Evolutionary conservation across 1,140 invertebrate genomes (phyloP).

Genomic region (Pteromalus puparum): DNA sequence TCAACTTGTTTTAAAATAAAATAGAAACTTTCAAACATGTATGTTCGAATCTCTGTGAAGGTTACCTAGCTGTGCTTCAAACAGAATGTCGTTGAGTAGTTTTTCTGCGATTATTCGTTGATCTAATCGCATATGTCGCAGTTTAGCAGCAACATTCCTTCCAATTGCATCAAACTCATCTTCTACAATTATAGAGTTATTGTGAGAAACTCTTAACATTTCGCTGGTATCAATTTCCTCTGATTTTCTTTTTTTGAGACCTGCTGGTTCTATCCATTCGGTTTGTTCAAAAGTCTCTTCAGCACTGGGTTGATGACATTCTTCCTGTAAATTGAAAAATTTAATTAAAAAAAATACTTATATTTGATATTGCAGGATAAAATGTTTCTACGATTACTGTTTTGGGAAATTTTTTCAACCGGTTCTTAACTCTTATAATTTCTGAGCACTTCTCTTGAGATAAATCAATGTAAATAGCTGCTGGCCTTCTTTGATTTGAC

Average conservation of each 20-base stretch:
- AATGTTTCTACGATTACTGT: constrained; percentile 56
- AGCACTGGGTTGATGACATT: constrained; percentile 59
- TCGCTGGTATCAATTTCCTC: constrained; percentile 66
- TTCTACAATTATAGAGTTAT: constrained; percentile 65
- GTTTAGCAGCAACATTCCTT: constrained; percentile 71
- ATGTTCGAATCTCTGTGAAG: constrained; percentile 72
- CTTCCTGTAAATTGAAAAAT: constrained; percentile 62
- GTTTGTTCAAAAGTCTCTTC: constrained; percentile 67
- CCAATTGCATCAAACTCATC: constrained; percentile 74
- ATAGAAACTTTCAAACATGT: constrained; percentile 62
- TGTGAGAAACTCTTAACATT: constrained; percentile 64
- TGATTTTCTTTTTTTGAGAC: constrained; percentile 61
- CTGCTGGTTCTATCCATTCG: constrained; percentile 66
- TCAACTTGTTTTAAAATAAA: constrained; percentile 3
- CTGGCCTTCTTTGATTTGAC: constrained; percentile 72
- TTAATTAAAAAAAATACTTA: not conserved
- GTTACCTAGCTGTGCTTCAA: constrained; percentile 72
- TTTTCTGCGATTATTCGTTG: constrained; percentile 74
- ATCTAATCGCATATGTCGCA: constrained; percentile 71
- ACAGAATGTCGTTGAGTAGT: constrained; percentile 72
- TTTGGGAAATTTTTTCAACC: constrained; percentile 70
- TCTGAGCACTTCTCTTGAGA: constrained; percentile 67
- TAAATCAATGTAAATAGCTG: constrained; percentile 70
- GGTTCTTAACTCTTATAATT: constrained; percentile 64
- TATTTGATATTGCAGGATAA: not conserved